Percentiles rank a stretch among this genome's conserved stretches.
Conservation (phyloP, 1,140 invertebrate genomes). For the Ceratoteleas bidentatus region DNA sequence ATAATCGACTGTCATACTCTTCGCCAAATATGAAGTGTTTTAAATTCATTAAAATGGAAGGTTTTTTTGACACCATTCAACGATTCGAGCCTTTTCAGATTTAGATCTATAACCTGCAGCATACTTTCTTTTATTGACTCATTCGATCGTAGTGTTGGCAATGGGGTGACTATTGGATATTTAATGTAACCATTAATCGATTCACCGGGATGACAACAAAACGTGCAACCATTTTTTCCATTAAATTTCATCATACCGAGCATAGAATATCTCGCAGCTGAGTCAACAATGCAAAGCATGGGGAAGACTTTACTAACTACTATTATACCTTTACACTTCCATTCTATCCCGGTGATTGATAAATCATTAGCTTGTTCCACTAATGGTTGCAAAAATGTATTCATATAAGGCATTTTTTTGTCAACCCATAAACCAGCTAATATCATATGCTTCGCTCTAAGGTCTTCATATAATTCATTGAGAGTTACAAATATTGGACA, state of each 20-base stretch:
- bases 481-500: conserved; percentile 22
- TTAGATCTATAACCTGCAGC: neutral
- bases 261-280: conserved; percentile 3
- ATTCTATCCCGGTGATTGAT: conserved; percentile 2
- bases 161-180: conserved; percentile 1
- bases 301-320: conserved; percentile 16
- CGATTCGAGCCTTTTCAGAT: neutral
- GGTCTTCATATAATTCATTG: conserved; percentile 12
- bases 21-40: conserved; percentile 11
- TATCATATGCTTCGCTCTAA: conserved; percentile 13
- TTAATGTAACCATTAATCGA: conserved; percentile 10
- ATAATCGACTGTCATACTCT: conserved; percentile 20
- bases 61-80: conserved; percentile 9
- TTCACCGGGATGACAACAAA: conserved; percentile 4
- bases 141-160: conserved; percentile 15
- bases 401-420: conserved; percentile 5
- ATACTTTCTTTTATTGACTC: conserved; percentile 5
- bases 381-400: conserved; percentile 8
- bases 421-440: conserved; percentile 27
- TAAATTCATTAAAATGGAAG: conserved; percentile 17
- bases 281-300: conserved; percentile 7
- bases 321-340: neutral
- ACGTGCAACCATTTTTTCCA: conserved; percentile 17
- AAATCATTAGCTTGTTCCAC: conserved; percentile 10
- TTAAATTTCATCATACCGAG: conserved; percentile 20